These are phyloP conservation scores for Melanargia galathea DNA, from an alignment of 2,888 invertebrate species.

Conservation along the genomic window DNA sequence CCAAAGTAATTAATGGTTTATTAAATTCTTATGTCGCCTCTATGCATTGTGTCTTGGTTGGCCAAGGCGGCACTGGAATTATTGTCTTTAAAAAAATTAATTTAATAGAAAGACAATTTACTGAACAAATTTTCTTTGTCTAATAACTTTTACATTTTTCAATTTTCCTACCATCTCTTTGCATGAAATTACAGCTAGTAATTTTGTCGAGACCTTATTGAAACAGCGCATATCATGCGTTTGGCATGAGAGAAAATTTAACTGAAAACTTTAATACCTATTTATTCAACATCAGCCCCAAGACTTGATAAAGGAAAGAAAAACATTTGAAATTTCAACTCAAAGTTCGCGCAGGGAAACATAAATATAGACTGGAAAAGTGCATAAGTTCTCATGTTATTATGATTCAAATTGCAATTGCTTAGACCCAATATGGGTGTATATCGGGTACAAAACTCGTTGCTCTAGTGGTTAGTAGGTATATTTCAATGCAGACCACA, in stretches of 20 bases:
- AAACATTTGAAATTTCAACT: neutral
- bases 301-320: neutral
- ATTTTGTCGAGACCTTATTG: too few species aligned
- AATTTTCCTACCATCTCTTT: neutral
- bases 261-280: neutral
- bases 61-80: constrained; percentile 12
- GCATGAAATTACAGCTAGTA: neutral
- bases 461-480: too few species aligned
- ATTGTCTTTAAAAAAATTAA: constrained; percentile 17
- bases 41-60: constrained; percentile 3
- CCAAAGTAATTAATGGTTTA: constrained; percentile 33
- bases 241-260: too few species aligned
- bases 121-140: constrained; percentile 2
- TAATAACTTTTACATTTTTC: neutral
- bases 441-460: too few species aligned
- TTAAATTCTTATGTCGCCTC: constrained; percentile 35
- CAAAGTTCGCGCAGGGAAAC: neutral
- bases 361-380: too few species aligned
- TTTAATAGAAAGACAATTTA: constrained; percentile 14
- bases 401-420: too few species aligned
- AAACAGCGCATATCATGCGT: too few species aligned
- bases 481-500: too few species aligned
- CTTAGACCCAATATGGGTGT: too few species aligned
- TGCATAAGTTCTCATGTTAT: too few species aligned
- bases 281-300: too few species aligned